phyloP scores from a whole-genome alignment of 1,140 invertebrate genomes.

The Brachionus rubens region DNA sequence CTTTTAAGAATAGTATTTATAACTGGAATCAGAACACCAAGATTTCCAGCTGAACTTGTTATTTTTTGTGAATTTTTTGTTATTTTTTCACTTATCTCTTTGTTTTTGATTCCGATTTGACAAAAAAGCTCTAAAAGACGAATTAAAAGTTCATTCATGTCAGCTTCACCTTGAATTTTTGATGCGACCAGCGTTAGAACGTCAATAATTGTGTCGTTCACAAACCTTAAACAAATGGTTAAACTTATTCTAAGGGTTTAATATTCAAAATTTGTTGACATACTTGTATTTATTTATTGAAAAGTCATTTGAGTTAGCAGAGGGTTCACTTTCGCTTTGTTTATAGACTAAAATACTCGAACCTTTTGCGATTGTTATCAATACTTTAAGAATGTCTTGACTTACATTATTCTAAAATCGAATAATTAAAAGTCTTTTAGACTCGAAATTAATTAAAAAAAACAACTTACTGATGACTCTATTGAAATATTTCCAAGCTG shows the following conservation, averaged over 20 bases:
- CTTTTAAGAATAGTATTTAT: constrained; percentile 78
- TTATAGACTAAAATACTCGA: constrained; percentile 65
- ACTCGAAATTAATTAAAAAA: not conserved
- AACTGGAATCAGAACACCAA: constrained; percentile 93
- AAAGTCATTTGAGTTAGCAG: constrained; percentile 64
- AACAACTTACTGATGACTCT: constrained; percentile 63
- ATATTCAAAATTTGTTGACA: constrained; percentile 33
- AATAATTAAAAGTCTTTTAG: not conserved
- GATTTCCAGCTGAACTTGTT: constrained; percentile 87
- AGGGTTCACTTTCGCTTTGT: constrained; percentile 72
- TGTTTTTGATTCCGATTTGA: constrained; percentile 90
- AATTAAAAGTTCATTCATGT: constrained; percentile 80
- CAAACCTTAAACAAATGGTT: constrained; percentile 45
- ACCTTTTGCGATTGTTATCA: constrained; percentile 87
- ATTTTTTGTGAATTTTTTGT: constrained; percentile 69
- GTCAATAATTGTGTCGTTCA: constrained; percentile 75
- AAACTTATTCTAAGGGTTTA: constrained; percentile 1
- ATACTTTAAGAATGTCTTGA: constrained; percentile 95
- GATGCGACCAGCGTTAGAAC: constrained; percentile 88
- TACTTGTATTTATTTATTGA: constrained; percentile 66
- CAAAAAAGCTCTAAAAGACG: constrained; percentile 91
- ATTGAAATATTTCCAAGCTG: constrained; percentile 96
- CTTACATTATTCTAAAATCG: constrained; percentile 67
- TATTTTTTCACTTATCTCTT: constrained; percentile 82
- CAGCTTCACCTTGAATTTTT: constrained; percentile 80